Evolutionary conservation across 2,888 invertebrate genomes (phyloP).

Genomic region (Carcina quercana): DNA sequence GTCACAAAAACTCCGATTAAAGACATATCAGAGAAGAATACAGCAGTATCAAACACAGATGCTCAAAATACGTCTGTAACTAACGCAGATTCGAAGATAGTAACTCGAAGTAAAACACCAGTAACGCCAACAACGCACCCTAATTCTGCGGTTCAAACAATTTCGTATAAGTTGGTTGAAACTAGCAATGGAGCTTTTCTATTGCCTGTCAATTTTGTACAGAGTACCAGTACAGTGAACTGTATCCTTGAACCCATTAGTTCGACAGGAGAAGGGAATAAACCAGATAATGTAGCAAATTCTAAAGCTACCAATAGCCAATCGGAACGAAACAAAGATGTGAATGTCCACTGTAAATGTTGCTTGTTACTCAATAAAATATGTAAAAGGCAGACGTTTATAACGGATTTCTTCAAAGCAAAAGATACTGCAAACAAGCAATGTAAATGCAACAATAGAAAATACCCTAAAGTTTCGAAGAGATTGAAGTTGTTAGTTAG

Average conservation of each 20-base stretch:
- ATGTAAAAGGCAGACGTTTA: constrained; percentile 26
- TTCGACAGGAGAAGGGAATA: background rate
- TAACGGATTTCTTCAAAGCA: constrained; percentile 46
- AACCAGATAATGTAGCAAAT: background rate
- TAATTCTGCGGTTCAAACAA: constrained; percentile 13
- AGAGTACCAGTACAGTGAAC: constrained; percentile 23
- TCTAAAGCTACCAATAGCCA: background rate
- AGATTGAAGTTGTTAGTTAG: constrained; percentile 40
- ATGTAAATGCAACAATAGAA: constrained; percentile 40
- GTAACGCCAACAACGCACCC: no score
- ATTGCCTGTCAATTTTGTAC: constrained; percentile 27
- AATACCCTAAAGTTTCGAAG: constrained; percentile 39
- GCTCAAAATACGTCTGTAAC: background rate
- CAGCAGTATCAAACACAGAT: no score
- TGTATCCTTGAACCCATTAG: constrained; percentile 8
- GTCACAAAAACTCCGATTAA: no score
- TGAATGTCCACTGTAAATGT: constrained; percentile 41
- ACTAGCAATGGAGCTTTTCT: constrained; percentile 33
- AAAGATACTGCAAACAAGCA: constrained; percentile 12
- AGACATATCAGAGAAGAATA: no score
- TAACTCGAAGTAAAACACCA: no score
- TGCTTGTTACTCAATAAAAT: constrained; percentile 42
- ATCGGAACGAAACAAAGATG: constrained; percentile 13
- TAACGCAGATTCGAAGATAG: background rate
- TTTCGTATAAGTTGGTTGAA: constrained; percentile 31